A percentile compares a stretch with the other conserved stretches of the same genome.
Evolutionary conservation across 1,140 invertebrate genomes (phyloP).

Genomic region (Phymastichus coffea): DNA sequence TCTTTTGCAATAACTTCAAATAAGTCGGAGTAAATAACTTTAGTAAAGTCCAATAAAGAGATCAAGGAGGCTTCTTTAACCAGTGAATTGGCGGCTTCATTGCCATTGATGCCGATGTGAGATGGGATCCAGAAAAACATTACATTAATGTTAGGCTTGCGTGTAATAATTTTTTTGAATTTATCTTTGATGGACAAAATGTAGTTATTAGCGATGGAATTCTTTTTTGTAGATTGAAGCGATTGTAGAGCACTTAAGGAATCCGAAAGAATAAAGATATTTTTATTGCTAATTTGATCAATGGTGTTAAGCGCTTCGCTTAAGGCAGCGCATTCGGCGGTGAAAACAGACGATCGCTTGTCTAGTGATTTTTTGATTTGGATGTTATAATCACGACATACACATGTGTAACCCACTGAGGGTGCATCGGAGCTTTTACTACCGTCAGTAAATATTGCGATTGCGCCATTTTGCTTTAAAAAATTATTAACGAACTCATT

Average conservation of each 20-base stretch:
- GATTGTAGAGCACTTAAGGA: not conserved
- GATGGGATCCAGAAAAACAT: not conserved
- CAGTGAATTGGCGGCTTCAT: not conserved
- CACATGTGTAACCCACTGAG: not conserved
- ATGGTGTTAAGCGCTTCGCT: not conserved
- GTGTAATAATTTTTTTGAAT: not conserved
- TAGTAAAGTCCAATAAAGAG: no score
- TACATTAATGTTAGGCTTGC: not conserved
- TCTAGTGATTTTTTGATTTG: not conserved
- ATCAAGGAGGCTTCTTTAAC: no score
- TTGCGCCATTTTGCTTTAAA: not conserved
- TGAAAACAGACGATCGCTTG: not conserved
- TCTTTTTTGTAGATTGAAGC: not conserved
- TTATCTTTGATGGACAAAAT: not conserved
- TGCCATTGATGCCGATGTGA: no score
- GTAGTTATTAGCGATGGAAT: not conserved
- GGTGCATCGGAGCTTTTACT: not conserved
- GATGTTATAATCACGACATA: not conserved
- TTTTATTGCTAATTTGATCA: not conserved
- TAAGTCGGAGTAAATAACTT: no score
- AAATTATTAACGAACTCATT: not conserved
- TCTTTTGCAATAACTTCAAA: no score
- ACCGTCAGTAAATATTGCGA: not conserved
- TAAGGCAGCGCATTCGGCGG: not conserved
- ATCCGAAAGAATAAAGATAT: not conserved